Base-by-base conservation (phyloP, 1,140 invertebrate species). In the Drosophila nigromelanica region DNA sequence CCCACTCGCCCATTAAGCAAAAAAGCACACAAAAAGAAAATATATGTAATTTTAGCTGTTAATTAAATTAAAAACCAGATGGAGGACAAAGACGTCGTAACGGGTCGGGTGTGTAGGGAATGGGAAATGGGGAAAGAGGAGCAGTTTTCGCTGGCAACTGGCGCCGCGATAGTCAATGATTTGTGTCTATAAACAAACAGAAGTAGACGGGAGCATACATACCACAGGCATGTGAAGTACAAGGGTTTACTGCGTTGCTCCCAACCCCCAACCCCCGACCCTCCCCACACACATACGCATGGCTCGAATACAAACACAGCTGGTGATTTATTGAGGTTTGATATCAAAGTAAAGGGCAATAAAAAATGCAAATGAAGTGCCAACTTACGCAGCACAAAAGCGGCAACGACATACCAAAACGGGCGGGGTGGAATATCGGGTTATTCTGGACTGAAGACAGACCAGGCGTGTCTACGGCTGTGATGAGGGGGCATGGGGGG, bases 281-380 rank as follows among this genome's bases (percentile, higher is more conserved):
- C 33, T 42, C 27, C 58, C 24, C 51, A 47, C 55, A 37, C 42
- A 51, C 35, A 66, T 10, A 39, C 35, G 43, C 54, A 64, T 54
- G 52, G 33, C 48, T 48, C 5, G 70, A 72, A 71, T 71, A 89
- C 83, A 89, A 89, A 87, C 83, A 87, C 83, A 87, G 83, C 83
- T 87, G 83, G 85, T 89, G 79, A 89, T 89, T 89, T 89, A 89
- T 89, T 89, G 83, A 89, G 83, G 83, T 89, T 89, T 89, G 83
- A 89, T 89, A 89, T 83, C 83, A 89, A 89, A 89, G 83, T 89
- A 89, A 89, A 78, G 83, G 85, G 83, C 83, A 89, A 89, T 89
- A 89, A 89, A 89, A 89, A 89, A 89, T 89, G 83, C 83, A 89
- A 89, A 89, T 89, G 83, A 89, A 89, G 83, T 89, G 83, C 83